phyloP scores from a whole-genome alignment of 2,888 invertebrate species.

The Calameuta filiformis region DNA sequence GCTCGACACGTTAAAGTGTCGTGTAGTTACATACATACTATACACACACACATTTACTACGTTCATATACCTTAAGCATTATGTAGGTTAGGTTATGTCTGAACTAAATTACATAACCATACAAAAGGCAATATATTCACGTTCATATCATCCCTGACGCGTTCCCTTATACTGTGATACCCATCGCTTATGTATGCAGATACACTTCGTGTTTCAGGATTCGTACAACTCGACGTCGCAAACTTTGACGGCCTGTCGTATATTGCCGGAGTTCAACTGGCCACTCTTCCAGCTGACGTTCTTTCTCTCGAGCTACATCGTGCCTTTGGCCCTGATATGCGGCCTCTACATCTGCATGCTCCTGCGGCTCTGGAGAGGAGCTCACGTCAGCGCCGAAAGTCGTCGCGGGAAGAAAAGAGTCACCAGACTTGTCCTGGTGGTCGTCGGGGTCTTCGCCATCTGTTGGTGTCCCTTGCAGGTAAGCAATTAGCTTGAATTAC shows the following conservation, averaged over 20 bases:
- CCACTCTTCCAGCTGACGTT: conserved; percentile 81
- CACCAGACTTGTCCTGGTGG: conserved; percentile 91
- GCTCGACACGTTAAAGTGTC: conserved; percentile 1
- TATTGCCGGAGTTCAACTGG: conserved; percentile 61
- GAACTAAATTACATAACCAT: neutral
- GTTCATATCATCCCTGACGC: neutral
- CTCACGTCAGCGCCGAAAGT: conserved; percentile 83
- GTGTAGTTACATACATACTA: neutral
- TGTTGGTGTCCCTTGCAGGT: conserved; percentile 97
- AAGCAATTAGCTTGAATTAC: conserved; percentile 38
- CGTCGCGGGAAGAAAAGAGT: conserved; percentile 88
- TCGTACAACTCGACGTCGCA: conserved; percentile 30
- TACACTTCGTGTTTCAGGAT: conserved; percentile 46
- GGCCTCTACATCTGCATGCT: conserved; percentile 91
- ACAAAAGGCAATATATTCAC: neutral
- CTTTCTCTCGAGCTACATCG: conserved; percentile 87
- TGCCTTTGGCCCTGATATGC: conserved; percentile 88
- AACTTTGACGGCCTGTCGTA: conserved; percentile 53
- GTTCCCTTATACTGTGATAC: neutral
- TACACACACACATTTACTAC: neutral
- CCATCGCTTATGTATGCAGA: conserved; percentile 37
- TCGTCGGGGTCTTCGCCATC: conserved; percentile 91
- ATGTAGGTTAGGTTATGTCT: neutral
- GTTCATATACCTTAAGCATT: neutral
- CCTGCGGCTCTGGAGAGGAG: conserved; percentile 87